Percentiles rank a stretch among this genome's conserved stretches.
phyloP scores from a whole-genome alignment of 1,140 invertebrate species.

The Drosophila santomea region DNA sequence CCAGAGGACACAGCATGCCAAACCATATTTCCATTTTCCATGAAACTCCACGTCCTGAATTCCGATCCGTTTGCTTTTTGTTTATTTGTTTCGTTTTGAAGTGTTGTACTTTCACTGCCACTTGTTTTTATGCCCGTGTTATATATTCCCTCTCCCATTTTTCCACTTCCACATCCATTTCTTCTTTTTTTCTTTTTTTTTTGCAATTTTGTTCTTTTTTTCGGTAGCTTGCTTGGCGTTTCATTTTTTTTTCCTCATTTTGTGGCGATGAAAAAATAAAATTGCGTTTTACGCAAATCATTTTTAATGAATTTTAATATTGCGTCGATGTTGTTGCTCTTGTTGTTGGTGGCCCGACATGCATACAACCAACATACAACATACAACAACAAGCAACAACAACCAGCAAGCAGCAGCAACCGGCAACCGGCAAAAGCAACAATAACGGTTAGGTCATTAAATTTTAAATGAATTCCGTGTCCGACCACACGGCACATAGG shows the following conservation, averaged over 20 bases:
- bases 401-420: background rate
- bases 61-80: slow-evolving; percentile 34
- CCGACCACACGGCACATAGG: slow-evolving; percentile 46
- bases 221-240: slow-evolving; percentile 8
- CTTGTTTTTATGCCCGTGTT: slow-evolving; percentile 39
- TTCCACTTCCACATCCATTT: slow-evolving; percentile 8
- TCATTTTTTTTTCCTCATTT: slow-evolving; percentile 12
- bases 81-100: slow-evolving; percentile 66
- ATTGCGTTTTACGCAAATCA: slow-evolving; percentile 83
- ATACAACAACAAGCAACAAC: slow-evolving; percentile 3
- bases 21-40: slow-evolving; percentile 17
- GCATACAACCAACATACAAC: slow-evolving; percentile 31
- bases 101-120: slow-evolving; percentile 43
- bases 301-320: slow-evolving; percentile 84
- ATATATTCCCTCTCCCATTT: slow-evolving; percentile 8
- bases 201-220: slow-evolving; percentile 10
- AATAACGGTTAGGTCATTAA: slow-evolving; percentile 79
- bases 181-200: background rate
- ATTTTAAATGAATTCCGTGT: slow-evolving; percentile 81
- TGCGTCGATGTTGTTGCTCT: slow-evolving; percentile 28
- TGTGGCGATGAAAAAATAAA: slow-evolving; percentile 71
- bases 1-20: background rate
- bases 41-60: slow-evolving; percentile 6
- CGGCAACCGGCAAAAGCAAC: slow-evolving; percentile 17
- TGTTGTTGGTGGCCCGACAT: slow-evolving; percentile 35